Evolutionary conservation across 2,113 vertebrate genomes (phyloP), one percentile per base, ranked within the genome.

Genomic region (Gnathonemus echidnorhynchus): DNA sequence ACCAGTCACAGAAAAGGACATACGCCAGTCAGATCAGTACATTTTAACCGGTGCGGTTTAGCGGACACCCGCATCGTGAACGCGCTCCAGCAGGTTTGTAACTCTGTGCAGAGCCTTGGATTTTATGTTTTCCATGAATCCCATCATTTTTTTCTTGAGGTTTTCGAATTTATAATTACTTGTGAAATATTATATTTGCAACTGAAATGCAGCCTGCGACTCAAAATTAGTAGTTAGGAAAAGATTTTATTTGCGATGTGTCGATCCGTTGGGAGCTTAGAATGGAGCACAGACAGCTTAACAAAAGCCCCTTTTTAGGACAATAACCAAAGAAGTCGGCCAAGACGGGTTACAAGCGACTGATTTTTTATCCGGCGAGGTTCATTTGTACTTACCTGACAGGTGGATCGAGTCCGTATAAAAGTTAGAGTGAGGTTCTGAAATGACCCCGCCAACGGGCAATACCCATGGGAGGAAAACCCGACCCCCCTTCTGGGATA

Each of bases 351-450:
- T 74, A 74, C 27, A 35, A 11, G 2, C 9, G 9, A 19, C 39
- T 21, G 31, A 1, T 42, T 35, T 83, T 83, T 83, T 42, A 87
- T 52, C 24, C 46, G 50, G 24, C 3, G 13, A 48, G 19, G n/a
- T 35, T 27, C 35, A 11, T 27, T 58, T 56, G 31, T 48, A 1
- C 80, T 90, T 90, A 95, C 94, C 94, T 95, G 93, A 86, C 92
- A 91, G 93, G 93, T 92, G 92, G 91, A 93, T 90, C 39, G 88
- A 87, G 90, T 56, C 88, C 90, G 86, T 87, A 24, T 49, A 74
- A 70, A 90, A 31, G 89, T 90, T 90, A 93, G 87, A 92, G 53
- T 88, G 88, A 90, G 88, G 90, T 92, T 92, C 92, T 89, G 88
- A 88, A 77, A 91, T 90, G 91, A 89, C 92, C 92, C 90, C 52